A percentile compares a stretch with the other conserved stretches of the same genome.
Evolutionary conservation across 2,888 invertebrate species (phyloP).

Genomic region (Strigamia maritima): DNA sequence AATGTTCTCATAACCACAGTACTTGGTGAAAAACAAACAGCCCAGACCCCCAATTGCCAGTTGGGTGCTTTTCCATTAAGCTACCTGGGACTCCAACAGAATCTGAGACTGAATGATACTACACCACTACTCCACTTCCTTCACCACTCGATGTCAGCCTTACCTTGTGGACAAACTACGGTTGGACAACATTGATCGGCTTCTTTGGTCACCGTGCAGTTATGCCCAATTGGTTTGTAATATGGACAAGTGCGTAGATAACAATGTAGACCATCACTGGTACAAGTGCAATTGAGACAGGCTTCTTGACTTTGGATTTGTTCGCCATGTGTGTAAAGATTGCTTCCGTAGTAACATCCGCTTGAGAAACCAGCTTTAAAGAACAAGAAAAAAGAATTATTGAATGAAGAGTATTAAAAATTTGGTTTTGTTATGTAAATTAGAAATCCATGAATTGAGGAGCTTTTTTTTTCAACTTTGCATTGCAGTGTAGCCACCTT

Average conservation of each 20-base stretch:
- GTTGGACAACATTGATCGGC: slow-evolving; percentile 90
- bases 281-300: slow-evolving; percentile 91
- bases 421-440: background rate
- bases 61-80: too few relatives aligned
- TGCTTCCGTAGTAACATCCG: slow-evolving; percentile 84
- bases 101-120: too few relatives aligned
- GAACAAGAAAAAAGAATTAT: background rate
- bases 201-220: slow-evolving; percentile 83
- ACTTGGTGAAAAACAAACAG: too few relatives aligned
- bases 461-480: background rate
- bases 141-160: too few relatives aligned
- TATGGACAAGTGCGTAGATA: slow-evolving; percentile 90
- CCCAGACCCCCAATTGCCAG: too few relatives aligned
- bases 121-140: too few relatives aligned
- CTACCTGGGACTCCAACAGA: too few relatives aligned
- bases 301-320: slow-evolving; percentile 92
- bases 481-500: slow-evolving; percentile 19
- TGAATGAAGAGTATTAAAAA: background rate
- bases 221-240: slow-evolving; percentile 87
- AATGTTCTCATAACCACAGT: too few relatives aligned
- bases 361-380: slow-evolving; percentile 8
- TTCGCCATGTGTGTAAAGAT: slow-evolving; percentile 88
- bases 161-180: slow-evolving; percentile 90
- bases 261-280: slow-evolving; percentile 93
- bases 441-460: background rate